A percentile compares a stretch with the other conserved stretches of the same genome.
Conservation (phyloP, 2,113 vertebrate genomes). For the Chionodraco myersi region DNA sequence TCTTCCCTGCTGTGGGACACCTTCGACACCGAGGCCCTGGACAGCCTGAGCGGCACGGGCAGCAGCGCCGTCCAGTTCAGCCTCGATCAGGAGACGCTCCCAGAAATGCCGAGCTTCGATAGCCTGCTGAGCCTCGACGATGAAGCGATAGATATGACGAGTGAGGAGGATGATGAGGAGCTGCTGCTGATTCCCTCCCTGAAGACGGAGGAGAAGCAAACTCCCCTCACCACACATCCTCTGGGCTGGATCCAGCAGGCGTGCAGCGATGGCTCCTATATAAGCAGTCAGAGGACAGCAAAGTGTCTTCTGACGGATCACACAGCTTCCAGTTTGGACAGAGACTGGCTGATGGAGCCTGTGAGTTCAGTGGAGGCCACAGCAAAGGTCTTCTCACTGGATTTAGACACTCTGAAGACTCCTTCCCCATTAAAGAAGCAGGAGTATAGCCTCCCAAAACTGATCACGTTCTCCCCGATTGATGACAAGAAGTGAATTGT, state of each 20-base stretch:
- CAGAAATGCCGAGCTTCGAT: slow-evolving; percentile 63
- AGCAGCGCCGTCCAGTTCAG: slow-evolving; percentile 71
- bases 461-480: slow-evolving; percentile 80
- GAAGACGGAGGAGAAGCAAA: neutral
- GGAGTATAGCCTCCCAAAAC: slow-evolving; percentile 71
- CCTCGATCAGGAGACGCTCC: slow-evolving; percentile 79
- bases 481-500: slow-evolving; percentile 57
- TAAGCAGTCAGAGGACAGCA: neutral
- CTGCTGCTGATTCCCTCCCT: slow-evolving; percentile 32
- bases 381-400: slow-evolving; percentile 76
- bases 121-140: no score
- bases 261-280: slow-evolving; percentile 15
- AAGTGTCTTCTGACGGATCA: slow-evolving; percentile 28
- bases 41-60: slow-evolving; percentile 55
- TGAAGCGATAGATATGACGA: slow-evolving; percentile 5
- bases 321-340: neutral
- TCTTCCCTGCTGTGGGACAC: slow-evolving; percentile 71
- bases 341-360: slow-evolving; percentile 32
- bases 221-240: neutral
- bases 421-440: slow-evolving; percentile 54
- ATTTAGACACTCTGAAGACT: slow-evolving; percentile 73
- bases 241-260: slow-evolving; percentile 13
- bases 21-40: slow-evolving; percentile 17
- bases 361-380: slow-evolving; percentile 14
- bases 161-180: slow-evolving; percentile 32